Evolutionary conservation across 1,140 invertebrate species (phyloP).

Genomic region (Drosophila bocqueti): DNA sequence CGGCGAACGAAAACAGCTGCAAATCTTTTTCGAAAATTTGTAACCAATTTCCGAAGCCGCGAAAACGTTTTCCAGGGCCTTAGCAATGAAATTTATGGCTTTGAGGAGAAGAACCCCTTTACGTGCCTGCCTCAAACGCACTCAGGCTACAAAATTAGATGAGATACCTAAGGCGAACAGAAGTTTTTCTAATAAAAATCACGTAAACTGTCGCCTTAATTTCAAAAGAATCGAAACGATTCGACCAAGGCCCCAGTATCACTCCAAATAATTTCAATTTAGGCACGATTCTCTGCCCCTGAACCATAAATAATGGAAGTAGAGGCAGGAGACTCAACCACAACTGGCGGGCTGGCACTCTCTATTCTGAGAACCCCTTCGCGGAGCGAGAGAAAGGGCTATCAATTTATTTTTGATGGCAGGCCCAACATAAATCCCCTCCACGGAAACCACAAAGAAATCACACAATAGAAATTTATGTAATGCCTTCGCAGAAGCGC

Average conservation of each 20-base stretch:
- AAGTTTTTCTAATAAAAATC: constrained; percentile 78
- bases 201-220: constrained; percentile 78
- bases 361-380: constrained; percentile 73
- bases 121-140: constrained; percentile 27
- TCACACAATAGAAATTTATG: constrained; percentile 75
- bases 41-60: constrained; percentile 57
- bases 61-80: constrained; percentile 54
- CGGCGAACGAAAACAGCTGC: constrained; percentile 57
- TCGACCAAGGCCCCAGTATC: constrained; percentile 21
- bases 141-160: constrained; percentile 68
- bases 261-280: constrained; percentile 68
- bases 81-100: constrained; percentile 65
- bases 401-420: constrained; percentile 74
- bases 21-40: constrained; percentile 41
- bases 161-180: constrained; percentile 22
- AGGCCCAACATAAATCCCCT: constrained; percentile 63
- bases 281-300: constrained; percentile 68
- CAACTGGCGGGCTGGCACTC: constrained; percentile 11
- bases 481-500: constrained; percentile 74
- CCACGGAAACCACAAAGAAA: constrained; percentile 53
- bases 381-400: constrained; percentile 27
- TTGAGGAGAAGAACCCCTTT: constrained; percentile 67
- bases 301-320: constrained; percentile 68
- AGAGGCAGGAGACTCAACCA: constrained; percentile 12
- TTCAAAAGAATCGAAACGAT: constrained; percentile 69